Conservation (phyloP, 2,113 vertebrate species). For the Thermophis baileyi region DNA sequence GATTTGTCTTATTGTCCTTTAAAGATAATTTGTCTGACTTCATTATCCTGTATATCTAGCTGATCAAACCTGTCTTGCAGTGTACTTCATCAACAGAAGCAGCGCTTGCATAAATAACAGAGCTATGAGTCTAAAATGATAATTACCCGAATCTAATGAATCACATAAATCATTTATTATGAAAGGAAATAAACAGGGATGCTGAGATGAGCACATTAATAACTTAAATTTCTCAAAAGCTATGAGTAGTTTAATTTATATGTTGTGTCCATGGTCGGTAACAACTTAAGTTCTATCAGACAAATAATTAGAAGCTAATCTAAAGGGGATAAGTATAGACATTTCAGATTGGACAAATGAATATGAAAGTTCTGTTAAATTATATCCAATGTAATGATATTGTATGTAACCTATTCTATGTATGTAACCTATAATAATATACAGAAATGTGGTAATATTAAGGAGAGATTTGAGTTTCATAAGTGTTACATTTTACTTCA, state of each 20-base stretch:
- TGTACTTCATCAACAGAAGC: conserved; percentile 55
- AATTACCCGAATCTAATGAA: conserved; percentile 75
- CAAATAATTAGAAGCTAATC: conserved; percentile 70
- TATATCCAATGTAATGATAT: conserved; percentile 44
- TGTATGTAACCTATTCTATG: conserved; percentile 11
- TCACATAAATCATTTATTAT: conserved; percentile 75
- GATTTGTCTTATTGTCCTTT: conserved; percentile 34
- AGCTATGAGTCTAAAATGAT: conserved; percentile 68
- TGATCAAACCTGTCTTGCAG: conserved; percentile 52
- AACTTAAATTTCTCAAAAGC: conserved; percentile 56
- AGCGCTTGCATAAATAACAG: conserved; percentile 57
- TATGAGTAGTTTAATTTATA: conserved; percentile 66
- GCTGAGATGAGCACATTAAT: conserved; percentile 66
- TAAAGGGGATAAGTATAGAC: conserved; percentile 56
- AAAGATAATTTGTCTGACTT: conserved; percentile 52
- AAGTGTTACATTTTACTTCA: not conserved
- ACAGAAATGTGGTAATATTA: conserved; percentile 10
- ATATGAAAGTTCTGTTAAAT: conserved; percentile 54
- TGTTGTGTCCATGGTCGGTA: conserved; percentile 54
- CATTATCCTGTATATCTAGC: conserved; percentile 47
- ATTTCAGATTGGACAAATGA: conserved; percentile 57
- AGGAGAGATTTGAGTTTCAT: conserved; percentile 22
- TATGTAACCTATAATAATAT: conserved; percentile 20
- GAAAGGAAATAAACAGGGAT: conserved; percentile 66
- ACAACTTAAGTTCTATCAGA: conserved; percentile 56